Evolutionary conservation across 2,888 invertebrate species (phyloP).

Genomic region (Elgonia sp.): DNA sequence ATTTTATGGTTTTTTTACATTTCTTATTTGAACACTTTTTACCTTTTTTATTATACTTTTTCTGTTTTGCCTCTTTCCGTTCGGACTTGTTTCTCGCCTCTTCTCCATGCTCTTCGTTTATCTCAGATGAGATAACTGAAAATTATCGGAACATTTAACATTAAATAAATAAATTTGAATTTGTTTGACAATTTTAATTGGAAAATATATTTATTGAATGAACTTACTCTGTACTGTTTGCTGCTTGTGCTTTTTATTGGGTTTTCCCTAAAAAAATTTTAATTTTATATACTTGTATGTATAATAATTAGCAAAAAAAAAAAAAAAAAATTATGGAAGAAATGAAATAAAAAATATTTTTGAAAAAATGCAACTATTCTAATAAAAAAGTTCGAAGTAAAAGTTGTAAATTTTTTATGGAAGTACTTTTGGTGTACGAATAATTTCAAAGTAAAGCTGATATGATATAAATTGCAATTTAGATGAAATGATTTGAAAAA

Average conservation of each 20-base stretch:
- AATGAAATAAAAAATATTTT: not conserved
- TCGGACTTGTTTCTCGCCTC: constrained; percentile 46
- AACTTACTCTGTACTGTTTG: constrained; percentile 32
- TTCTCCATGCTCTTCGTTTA: constrained; percentile 28
- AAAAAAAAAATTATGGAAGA: not conserved
- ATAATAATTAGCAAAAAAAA: not conserved
- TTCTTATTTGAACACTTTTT: constrained; percentile 70
- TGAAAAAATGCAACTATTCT: too few relatives aligned
- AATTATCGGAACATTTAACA: not conserved
- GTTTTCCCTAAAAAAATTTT: constrained; percentile 44
- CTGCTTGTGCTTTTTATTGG: constrained; percentile 40
- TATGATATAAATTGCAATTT: too few relatives aligned
- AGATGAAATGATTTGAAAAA: too few relatives aligned
- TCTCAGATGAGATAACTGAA: constrained; percentile 32
- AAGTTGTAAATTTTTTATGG: too few relatives aligned
- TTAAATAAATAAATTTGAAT: not conserved
- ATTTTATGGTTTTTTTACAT: constrained; percentile 58
- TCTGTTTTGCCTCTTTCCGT: constrained; percentile 64
- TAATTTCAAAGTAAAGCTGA: too few relatives aligned
- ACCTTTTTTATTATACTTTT: constrained; percentile 70
- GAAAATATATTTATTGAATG: not conserved
- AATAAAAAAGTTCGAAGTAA: too few relatives aligned
- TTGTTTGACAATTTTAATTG: not conserved
- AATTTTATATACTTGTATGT: not conserved
- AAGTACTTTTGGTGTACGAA: too few relatives aligned